Base-by-base conservation (phyloP, 2,113 vertebrate genomes). In the Todiramphus saurophagus region DNA sequence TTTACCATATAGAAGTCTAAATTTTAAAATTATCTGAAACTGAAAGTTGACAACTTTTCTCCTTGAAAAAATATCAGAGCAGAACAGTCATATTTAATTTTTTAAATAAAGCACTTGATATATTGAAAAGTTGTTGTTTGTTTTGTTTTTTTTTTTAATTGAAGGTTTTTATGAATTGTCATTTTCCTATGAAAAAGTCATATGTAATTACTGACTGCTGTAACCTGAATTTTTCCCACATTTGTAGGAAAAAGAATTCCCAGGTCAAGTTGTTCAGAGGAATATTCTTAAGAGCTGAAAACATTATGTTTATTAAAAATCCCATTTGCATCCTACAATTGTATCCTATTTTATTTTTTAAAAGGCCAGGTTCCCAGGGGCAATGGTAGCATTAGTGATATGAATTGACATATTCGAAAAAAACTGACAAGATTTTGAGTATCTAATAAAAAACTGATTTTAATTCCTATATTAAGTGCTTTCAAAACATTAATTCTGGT, bases 161-260 rank as follows among this genome's bases (percentile, higher is more conserved):
- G 0, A 37, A 1, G 3, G 31, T 63, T 83, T 55, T 4, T 4
- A 70, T 77, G 0, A 85, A 59, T 55, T n/a, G 5, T 0, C 16
- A 48, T 64, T 92, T 85, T 56, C 1, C 1, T n/a, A 46, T 7
- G 3, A 67, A 73, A 66, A 88, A 43, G 2, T 18, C 4, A 2
- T 16, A 90, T 63, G 9, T 55, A 85, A 76, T 76, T 78, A 37
- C 14, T 55, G n/a, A 43, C 23, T 70, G 13, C 10, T 77, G 13
- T 39, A 69, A 35, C 28, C 55, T 66, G 48, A 56, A 39, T 19
- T 69, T 3, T 50, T 90, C 27, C 72, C 11, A 37, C 5, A 20
- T 59, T 37, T 68, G 6, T 51, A 43, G 31, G 28, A 53, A 73
- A 58, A 43, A 41, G 3, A 2, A 2, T 60, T 76, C 25, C 21